These are phyloP conservation scores for Pentalonia nigronervosa DNA, from an alignment of 1,140 invertebrate genomes.

Conservation along the genomic window DNA sequence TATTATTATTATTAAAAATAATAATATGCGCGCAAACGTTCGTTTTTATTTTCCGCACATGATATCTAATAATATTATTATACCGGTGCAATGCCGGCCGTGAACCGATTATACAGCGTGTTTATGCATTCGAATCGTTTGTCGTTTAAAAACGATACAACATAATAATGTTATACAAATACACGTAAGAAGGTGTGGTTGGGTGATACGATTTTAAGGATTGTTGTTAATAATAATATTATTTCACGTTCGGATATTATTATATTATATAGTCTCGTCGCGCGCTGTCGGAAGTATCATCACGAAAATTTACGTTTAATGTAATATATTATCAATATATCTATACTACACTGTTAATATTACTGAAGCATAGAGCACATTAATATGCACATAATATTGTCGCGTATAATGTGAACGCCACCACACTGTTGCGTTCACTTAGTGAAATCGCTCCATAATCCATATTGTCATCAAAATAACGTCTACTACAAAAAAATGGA, in stretches of 20 bases:
- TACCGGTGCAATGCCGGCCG: not conserved
- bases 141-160: not conserved
- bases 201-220: not conserved
- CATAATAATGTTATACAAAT: not conserved
- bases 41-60: not conserved
- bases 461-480: not conserved
- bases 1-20: slow-evolving; percentile 1
- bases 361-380: no score
- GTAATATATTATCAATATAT: no score
- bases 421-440: no score
- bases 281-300: not conserved
- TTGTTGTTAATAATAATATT: not conserved
- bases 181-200: not conserved
- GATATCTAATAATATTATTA: not conserved
- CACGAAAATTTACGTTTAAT: not conserved
- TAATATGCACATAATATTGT: no score
- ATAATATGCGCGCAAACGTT: slow-evolving; percentile 13
- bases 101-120: not conserved
- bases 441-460: not conserved
- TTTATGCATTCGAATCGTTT: slow-evolving; percentile 1
- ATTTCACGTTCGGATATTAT: no score
- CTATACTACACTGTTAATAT: no score
- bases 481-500: not conserved
- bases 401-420: no score
- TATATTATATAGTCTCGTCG: not conserved